These are phyloP conservation scores for Panzeria rudis DNA, from an alignment of 2,888 invertebrate species.

Conservation along the genomic window DNA sequence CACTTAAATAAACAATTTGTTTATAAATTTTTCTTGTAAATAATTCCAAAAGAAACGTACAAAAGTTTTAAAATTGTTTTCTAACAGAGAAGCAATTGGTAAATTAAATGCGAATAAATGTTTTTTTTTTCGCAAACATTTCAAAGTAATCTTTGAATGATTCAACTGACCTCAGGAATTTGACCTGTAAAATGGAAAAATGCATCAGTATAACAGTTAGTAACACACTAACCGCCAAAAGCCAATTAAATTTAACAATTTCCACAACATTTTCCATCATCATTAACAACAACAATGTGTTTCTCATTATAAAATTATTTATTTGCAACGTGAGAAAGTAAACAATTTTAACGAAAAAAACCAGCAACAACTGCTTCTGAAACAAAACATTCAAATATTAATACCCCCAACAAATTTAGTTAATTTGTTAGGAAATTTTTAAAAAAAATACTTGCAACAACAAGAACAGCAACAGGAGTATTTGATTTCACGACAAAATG, in stretches of 20 bases:
- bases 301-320: conserved; percentile 55
- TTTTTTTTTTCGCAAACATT: background rate
- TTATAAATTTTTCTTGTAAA: too few relatives aligned
- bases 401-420: background rate
- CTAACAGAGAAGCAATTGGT: background rate
- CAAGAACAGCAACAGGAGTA: background rate
- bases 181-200: conserved; percentile 47
- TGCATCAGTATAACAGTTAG: background rate
- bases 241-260: background rate
- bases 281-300: conserved; percentile 10
- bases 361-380: conserved; percentile 22
- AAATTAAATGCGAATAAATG: conserved; percentile 21
- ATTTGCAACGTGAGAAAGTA: conserved; percentile 69
- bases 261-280: background rate
- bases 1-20: too few relatives aligned
- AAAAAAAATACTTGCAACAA: background rate
- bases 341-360: conserved; percentile 25
- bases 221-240: conserved; percentile 64
- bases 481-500: conserved; percentile 50
- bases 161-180: conserved; percentile 53
- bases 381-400: background rate
- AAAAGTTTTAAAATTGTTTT: too few relatives aligned
- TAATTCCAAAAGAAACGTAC: too few relatives aligned
- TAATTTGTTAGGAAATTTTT: conserved; percentile 27
- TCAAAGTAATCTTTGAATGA: conserved; percentile 1